A percentile compares a stretch with the other conserved stretches of the same genome.
phyloP scores from a whole-genome alignment of 2,113 vertebrate genomes.

The Sarotherodon lohbergeri region DNA sequence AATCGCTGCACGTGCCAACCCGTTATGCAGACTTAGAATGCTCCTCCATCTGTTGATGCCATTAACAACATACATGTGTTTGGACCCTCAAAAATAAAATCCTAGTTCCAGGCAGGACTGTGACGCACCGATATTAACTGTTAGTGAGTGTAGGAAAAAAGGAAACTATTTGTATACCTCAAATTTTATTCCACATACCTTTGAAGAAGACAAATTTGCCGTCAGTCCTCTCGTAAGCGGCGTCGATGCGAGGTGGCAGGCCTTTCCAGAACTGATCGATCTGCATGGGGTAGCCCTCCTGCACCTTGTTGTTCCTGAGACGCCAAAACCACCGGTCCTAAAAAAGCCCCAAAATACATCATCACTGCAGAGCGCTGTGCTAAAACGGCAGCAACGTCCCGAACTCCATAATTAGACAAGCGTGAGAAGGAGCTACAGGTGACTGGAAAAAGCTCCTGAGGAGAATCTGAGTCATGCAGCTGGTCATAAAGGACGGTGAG shows the following conservation, averaged over 20 bases:
- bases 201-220: conserved; percentile 98
- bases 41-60: background rate
- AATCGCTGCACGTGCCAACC: background rate
- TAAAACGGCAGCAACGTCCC: background rate
- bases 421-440: background rate
- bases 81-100: background rate
- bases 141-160: background rate
- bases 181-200: conserved; percentile 68
- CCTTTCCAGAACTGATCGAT: conserved; percentile 99
- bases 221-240: conserved; percentile 92
- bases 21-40: background rate
- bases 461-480: background rate
- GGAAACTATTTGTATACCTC: background rate
- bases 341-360: background rate
- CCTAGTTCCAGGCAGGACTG: background rate
- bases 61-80: background rate
- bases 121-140: background rate
- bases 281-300: conserved; percentile 97
- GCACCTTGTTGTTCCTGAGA: conserved; percentile 92
- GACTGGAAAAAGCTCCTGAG: background rate
- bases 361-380: background rate
- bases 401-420: background rate
- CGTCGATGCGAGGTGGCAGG: conserved; percentile 90
- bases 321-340: conserved; percentile 98
- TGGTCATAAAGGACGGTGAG: background rate